These are phyloP conservation scores for Spicauda simplicius DNA, from an alignment of 2,888 invertebrate species.

Conservation along the genomic window DNA sequence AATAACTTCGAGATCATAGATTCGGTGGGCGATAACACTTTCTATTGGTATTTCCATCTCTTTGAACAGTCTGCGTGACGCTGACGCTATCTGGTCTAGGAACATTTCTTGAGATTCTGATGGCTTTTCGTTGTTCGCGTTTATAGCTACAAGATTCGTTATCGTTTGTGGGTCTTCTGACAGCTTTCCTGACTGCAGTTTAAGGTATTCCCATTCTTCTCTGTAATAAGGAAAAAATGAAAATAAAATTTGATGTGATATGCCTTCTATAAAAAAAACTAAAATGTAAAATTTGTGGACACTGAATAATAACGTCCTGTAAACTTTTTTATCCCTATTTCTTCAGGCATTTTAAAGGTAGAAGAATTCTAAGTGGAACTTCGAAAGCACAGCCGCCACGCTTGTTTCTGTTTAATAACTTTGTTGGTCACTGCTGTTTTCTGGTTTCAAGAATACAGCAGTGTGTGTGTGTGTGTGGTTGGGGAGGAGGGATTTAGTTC, in stretches of 20 bases:
- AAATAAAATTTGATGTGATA: neutral
- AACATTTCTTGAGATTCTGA: slow-evolving; percentile 93
- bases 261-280: too few relatives aligned
- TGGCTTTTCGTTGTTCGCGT: slow-evolving; percentile 72
- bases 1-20: slow-evolving; percentile 97
- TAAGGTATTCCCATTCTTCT: slow-evolving; percentile 98
- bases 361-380: too few relatives aligned
- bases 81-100: slow-evolving; percentile 90
- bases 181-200: slow-evolving; percentile 80
- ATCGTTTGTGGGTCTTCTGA: slow-evolving; percentile 61
- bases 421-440: too few relatives aligned
- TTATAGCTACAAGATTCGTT: slow-evolving; percentile 65
- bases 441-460: too few relatives aligned
- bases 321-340: too few relatives aligned
- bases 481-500: too few relatives aligned
- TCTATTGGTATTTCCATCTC: slow-evolving; percentile 91
- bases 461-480: too few relatives aligned
- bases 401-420: too few relatives aligned
- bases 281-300: too few relatives aligned
- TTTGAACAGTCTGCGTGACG: slow-evolving; percentile 90
- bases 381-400: too few relatives aligned
- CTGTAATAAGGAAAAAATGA: slow-evolving; percentile 76
- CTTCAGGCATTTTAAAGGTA: too few relatives aligned
- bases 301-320: too few relatives aligned
- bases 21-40: slow-evolving; percentile 89